These are phyloP conservation scores for Okapia johnstoni DNA, from an alignment of 2,113 vertebrate genomes.

Conservation along the genomic window DNA sequence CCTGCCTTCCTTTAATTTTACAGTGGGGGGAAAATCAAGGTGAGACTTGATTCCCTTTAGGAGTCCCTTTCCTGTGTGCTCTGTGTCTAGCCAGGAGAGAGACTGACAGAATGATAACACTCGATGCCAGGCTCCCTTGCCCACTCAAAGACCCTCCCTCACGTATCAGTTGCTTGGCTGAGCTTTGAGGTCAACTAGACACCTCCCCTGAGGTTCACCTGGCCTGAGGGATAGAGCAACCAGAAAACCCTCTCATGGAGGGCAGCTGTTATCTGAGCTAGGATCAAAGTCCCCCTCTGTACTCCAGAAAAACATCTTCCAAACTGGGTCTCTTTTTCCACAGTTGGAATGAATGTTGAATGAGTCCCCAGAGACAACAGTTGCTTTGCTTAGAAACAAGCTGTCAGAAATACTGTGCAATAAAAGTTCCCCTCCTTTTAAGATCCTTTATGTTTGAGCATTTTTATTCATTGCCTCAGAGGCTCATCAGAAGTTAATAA, in stretches of 20 bases:
- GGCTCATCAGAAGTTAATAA: constrained; percentile 38
- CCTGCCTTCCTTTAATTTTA: constrained; percentile 80
- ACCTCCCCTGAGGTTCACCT: constrained; percentile 89
- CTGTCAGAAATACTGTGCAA: constrained; percentile 77
- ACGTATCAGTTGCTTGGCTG: constrained; percentile 89
- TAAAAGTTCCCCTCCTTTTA: constrained; percentile 76
- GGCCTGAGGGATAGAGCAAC: constrained; percentile 82
- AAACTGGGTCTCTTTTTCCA: constrained; percentile 83
- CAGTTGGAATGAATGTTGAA: constrained; percentile 85
- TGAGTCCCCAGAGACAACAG: constrained; percentile 85
- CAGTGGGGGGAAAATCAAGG: constrained; percentile 78
- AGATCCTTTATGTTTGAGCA: constrained; percentile 68
- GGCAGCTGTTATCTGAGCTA: constrained; percentile 91
- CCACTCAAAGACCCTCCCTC: constrained; percentile 91
- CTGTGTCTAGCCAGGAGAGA: constrained; percentile 77
- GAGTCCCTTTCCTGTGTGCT: constrained; percentile 76
- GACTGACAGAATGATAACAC: constrained; percentile 87
- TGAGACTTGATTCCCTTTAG: constrained; percentile 77
- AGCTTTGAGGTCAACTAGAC: constrained; percentile 92
- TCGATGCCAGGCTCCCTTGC: constrained; percentile 80
- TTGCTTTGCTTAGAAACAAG: constrained; percentile 81
- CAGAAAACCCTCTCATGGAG: constrained; percentile 83
- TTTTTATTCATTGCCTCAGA: constrained; percentile 69
- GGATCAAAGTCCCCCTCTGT: constrained; percentile 90
- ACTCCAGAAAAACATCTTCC: constrained; percentile 83